Conservation (phyloP, 2,797 vertebrate genomes). For the Novumbra hubbsi region DNA sequence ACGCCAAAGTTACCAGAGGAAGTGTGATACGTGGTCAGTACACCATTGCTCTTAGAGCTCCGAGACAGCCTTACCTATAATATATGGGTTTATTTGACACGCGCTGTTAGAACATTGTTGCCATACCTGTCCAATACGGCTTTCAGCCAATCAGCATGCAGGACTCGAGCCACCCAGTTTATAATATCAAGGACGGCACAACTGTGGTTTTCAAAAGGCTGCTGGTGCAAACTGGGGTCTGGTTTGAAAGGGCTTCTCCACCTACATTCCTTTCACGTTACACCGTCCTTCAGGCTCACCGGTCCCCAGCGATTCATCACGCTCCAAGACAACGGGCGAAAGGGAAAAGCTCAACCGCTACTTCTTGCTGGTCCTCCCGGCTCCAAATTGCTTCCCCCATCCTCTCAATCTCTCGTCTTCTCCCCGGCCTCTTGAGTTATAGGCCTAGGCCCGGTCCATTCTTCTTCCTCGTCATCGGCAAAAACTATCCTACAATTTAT, state of each 20-base stretch:
- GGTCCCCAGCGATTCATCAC: slow-evolving; percentile 31
- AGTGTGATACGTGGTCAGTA: no score
- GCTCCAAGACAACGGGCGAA: slow-evolving; percentile 1
- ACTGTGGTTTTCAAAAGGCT: neutral
- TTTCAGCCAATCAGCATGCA: no score
- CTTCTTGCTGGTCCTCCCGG: slow-evolving; percentile 1
- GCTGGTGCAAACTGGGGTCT: neutral
- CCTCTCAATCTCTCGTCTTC: neutral
- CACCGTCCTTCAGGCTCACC: slow-evolving; percentile 32
- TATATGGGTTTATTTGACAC: no score
- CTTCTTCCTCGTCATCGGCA: slow-evolving; percentile 16
- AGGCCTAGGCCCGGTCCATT: slow-evolving; percentile 10
- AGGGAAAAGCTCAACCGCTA: slow-evolving; percentile 6
- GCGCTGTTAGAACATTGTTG: no score
- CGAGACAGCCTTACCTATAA: no score
- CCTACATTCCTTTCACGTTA: slow-evolving; percentile 36
- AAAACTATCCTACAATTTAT: slow-evolving; percentile 34
- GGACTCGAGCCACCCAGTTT: no score
- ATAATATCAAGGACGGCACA: neutral
- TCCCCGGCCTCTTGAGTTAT: slow-evolving; percentile 20
- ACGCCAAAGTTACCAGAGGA: neutral
- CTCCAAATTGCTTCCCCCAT: slow-evolving; percentile 28
- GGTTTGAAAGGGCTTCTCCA: neutral
- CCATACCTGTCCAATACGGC: no score
- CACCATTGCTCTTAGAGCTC: no score